Base-by-base conservation (phyloP, 2,113 vertebrate species). In the Rhinolophus ferrumequinum region DNA sequence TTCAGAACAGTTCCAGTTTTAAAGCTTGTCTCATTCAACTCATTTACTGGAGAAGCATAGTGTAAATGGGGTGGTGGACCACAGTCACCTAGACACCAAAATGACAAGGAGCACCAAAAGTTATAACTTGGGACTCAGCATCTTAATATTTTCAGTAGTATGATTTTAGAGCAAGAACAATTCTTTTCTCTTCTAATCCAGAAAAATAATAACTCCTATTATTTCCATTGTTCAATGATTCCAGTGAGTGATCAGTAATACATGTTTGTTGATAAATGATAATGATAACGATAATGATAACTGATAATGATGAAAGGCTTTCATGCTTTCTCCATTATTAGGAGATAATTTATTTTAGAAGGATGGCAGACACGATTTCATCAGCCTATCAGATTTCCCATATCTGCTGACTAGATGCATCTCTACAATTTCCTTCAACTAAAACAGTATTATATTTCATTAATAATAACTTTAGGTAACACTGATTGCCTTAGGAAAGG, bases 71-170 rank as follows among this genome's bases (percentile, higher is more conserved):
- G 98, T 0, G 98, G 98, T 5, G 75, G 41, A 21, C 81, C 98
- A 6, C 98, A 99, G n/a, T 66, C 90, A 41, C 98, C 98, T 99
- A 93, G 66, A 80, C 16, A 88, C 22, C 33, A 58, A 94, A 94
- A 88, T 75, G 89, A 94, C 35, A 84, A 95, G 54, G 38, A 82
- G 35, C 6, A 69, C 26, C 50, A 14, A 72, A 77, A 30, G n/a
- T 95, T 86, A 79, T 4, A 72, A 44, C 64, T 33, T 47, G 26
- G 30, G 24, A 90, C 12, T 8, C 10, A 80, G 28, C 9, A 33
- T 35, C 50, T 58, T 41, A 62, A 6, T 21, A 22, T 44, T 81
- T 84, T 75, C 79, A 81, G 35, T 38, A 58, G 22, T 14, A 10
- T 26, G 12, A 81, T 47, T 56, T 52, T 13, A 92, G 33, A 67